A percentile compares a stretch with the other conserved stretches of the same genome.
Conservation (phyloP, 2,888 invertebrate genomes). For the Watsonalla cultraria region DNA sequence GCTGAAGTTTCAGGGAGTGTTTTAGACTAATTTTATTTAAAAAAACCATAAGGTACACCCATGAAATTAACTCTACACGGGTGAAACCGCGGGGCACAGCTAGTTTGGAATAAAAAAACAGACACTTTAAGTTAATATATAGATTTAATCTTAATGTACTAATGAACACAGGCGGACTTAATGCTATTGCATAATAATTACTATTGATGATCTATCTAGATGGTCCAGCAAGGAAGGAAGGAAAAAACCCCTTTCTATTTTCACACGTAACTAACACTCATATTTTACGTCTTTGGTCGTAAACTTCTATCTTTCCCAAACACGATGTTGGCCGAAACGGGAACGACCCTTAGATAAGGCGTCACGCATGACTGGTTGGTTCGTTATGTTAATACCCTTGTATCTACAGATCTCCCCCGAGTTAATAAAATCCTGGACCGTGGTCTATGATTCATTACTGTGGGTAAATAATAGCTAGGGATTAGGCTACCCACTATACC, state of each 20-base stretch:
- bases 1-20: too few species aligned
- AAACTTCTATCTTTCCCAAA: not conserved
- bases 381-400: conserved; percentile 47
- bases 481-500: not conserved
- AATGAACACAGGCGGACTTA: too few species aligned
- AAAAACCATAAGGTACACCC: too few species aligned
- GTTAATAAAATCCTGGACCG: conserved; percentile 26
- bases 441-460: conserved; percentile 33
- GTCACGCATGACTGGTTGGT: conserved; percentile 46
- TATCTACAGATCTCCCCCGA: conserved; percentile 43
- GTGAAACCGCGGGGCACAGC: too few species aligned
- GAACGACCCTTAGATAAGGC: conserved; percentile 33
- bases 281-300: not conserved
- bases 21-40: too few species aligned
- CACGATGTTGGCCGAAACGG: conserved; percentile 7
- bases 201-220: too few species aligned
- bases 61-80: too few species aligned
- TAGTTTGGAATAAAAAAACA: too few species aligned
- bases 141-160: too few species aligned
- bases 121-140: too few species aligned
- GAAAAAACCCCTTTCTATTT: not conserved
- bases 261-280: not conserved
- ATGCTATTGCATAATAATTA: too few species aligned
- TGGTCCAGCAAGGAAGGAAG: too few species aligned
- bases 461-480: conserved; percentile 5